Base-by-base conservation (phyloP, 1,140 invertebrate genomes). In the Neelides sp. region DNA sequence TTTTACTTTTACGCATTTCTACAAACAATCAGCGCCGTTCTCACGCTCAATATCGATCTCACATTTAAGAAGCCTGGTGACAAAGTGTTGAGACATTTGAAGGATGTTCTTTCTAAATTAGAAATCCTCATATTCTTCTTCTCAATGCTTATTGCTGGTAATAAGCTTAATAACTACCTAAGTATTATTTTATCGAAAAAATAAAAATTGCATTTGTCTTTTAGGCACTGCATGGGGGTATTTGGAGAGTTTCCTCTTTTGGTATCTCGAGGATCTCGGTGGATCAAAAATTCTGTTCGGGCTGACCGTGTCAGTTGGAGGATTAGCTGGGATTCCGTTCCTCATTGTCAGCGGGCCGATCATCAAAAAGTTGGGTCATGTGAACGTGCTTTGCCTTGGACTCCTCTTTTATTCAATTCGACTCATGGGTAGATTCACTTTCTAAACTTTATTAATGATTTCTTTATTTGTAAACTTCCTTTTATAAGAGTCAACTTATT, bases 181-280 rank as follows among this genome's bases (percentile, higher is more conserved):
- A 22, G 34, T 4, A 20, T 20, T 30, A 37, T 1, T 4, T 24
- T 30, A 30, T 27, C 13, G n/a, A 5, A 37, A 10, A 13, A 5
- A 23, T 17, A 36, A 35, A n/a, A 22, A 28, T 36, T 24, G 48
- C 22, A 32, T 55, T 30, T 48, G 26, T 58, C 58, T 68, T 69
- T 13, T 65, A 83, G 83, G 84, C 7, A 79, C 75, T 0, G 78
- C 78, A 10, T 87, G 82, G 82, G 85, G 85, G 5, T 86, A 83
- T 64, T 78, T 87, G 34, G 85, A 88, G 66, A 85, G 78, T 49
- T 91, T 88, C 66, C 69, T 90, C 3, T 90, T 89, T 66, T 88
- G 83, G 84, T 73, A 86, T 50, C 73, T 90, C 7, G 76, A 85
- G 66, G 83, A 85, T 63, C 68, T 88, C 46, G 83, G 83, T 13